Base-by-base conservation (phyloP, 1,140 invertebrate genomes). In the Bombus haemorrhoidalis region DNA sequence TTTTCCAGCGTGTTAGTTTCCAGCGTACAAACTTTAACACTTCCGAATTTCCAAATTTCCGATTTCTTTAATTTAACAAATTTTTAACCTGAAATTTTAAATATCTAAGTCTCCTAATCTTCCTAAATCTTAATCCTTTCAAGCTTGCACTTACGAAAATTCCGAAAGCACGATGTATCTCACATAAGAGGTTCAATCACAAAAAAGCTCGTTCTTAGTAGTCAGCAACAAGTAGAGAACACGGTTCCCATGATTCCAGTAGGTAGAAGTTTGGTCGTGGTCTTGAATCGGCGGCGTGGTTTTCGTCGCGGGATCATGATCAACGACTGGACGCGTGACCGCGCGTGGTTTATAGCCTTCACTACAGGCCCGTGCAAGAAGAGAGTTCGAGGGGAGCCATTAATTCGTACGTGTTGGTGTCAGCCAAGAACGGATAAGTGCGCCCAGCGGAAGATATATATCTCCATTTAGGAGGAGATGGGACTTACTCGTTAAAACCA, bases 381-480 rank as follows among this genome's bases (percentile, higher is more conserved):
- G 81, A 82, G 64, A 66, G 64, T 90, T 89, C 87, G 89, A 86
- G 91, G 88, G 90, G 87, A 92, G 93, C 92, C 93, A 94, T 94
- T 94, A 94, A 94, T 94, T 94, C 93, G 93, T 93, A 93, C 93
- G 92, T 93, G 93, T 93, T 93, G 91, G 93, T 94, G 93, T 94
- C 93, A 93, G 93, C 93, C 93, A 94, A 93, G 92, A 94, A 93
- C 92, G 92, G 92, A 94, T 94, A 94, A 94, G 93, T 94, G 93
- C 93, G 91, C 92, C 93, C 91, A 92, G 85, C 91, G 92, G 91
- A 94, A 94, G 93, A 94, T 94, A 94, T 94, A 94, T 94, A 94
- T 93, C 93, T 93, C 93, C 91, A 94, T 94, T 94, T 93, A 93
- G 91, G 91, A 89, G 87, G 88, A 92, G 92, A 93, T 92, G 92